These are phyloP conservation scores for Spatulosminthurus flaviceps DNA, from an alignment of 2,888 invertebrate genomes.

Conservation along the genomic window DNA sequence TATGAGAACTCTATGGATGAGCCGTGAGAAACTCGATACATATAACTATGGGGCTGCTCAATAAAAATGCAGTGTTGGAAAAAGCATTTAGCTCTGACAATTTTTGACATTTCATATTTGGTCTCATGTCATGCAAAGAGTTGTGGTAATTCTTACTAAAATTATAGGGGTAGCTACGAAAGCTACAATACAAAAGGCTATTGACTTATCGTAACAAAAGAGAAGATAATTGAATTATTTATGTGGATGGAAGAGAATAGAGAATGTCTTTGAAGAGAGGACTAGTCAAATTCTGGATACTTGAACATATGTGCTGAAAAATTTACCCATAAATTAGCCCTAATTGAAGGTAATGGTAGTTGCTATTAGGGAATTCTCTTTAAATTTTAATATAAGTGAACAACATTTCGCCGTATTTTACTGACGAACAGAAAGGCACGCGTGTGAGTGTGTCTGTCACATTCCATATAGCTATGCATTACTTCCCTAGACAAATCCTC, in stretches of 20 bases:
- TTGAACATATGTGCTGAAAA: neutral
- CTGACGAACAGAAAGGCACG: neutral
- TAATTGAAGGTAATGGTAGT: conserved; percentile 13
- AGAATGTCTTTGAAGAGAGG: neutral
- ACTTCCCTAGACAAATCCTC: neutral
- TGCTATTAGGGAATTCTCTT: neutral
- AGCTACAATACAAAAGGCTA: too few relatives aligned
- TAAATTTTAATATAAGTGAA: neutral
- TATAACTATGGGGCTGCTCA: neutral
- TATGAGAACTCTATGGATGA: neutral
- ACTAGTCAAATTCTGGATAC: neutral
- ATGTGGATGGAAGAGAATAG: too few relatives aligned
- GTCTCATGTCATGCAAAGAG: too few relatives aligned
- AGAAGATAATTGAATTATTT: too few relatives aligned
- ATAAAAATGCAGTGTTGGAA: neutral
- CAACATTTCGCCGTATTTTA: neutral
- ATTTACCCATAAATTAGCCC: neutral
- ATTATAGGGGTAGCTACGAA: too few relatives aligned
- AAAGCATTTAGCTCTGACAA: neutral
- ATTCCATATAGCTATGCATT: neutral
- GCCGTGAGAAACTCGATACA: neutral
- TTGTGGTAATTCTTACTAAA: too few relatives aligned
- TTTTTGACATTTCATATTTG: neutral
- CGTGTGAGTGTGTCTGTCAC: neutral
- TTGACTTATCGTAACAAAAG: too few relatives aligned